Evolutionary conservation across 2,797 vertebrate genomes (phyloP), one percentile per base, ranked within the genome.

Genomic region (Hydrophis major): DNA sequence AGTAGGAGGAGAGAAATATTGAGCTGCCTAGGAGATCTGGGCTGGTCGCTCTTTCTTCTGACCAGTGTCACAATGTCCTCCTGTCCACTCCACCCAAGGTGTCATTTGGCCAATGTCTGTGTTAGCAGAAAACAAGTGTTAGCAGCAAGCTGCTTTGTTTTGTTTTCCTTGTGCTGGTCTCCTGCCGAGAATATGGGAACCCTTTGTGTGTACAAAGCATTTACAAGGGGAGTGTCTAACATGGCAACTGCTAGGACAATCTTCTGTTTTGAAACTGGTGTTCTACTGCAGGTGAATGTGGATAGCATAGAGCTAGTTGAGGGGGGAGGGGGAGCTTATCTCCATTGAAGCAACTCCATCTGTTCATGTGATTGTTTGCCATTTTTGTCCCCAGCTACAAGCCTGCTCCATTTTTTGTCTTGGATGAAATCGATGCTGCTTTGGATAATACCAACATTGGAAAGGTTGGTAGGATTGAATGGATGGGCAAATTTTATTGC

Each of bases 341-440:
- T 63, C 87, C 25, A 11, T 57, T 42, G 69, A 92, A 27, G 22
- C 47, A 42, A 37, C 53, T 74, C n/a, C 22, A 56, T 14, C 10
- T 6, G 3, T 53, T 88, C 61, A 32, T 7, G 3, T 74, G 14
- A 32, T 55, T 28, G 42, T 8, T 6, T 61, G 11, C 59, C 89
- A 78, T 60, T 89, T 63, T 56, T 83, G 3, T 93, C 56, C 89
- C 93, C 95, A 99, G 99, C 94, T 99, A 98, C 94, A 98, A 98
- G 11, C 99, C 99, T 7, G 98, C 99, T 91, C 99, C 99, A 0
- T 99, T 99, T 96, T 98, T 99, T 90, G 95, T 99, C 93, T 94
- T 99, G 94, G 99, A 99, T 92, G 99, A 99, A 96, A 98, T 99
- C 91, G 99, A 99, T 63, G 99, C 99, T 86, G 98, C 99, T 78